A percentile compares a stretch with the other conserved stretches of the same genome.
Conservation (phyloP, 2,113 vertebrate genomes). For the Brienomyrus longianalis region DNA sequence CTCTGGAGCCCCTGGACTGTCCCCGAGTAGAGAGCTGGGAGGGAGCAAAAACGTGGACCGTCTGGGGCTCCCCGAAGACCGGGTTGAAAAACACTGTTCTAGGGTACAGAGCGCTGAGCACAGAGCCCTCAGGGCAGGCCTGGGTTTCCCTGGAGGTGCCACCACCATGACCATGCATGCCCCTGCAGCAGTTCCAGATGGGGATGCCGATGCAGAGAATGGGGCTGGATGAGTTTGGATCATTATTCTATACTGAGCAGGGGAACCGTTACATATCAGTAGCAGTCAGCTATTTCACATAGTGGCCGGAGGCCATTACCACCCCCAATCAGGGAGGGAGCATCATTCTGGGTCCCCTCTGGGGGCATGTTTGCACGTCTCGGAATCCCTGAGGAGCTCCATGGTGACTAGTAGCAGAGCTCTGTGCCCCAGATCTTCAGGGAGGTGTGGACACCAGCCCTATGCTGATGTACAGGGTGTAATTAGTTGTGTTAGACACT, state of each 20-base stretch:
- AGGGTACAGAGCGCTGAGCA: background rate
- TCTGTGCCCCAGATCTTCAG: background rate
- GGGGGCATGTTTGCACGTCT: background rate
- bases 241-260: background rate
- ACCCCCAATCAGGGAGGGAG: background rate
- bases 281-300: background rate
- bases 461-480: background rate
- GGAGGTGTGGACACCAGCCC: background rate
- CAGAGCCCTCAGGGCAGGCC: background rate
- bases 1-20: background rate
- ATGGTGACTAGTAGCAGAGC: background rate
- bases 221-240: background rate
- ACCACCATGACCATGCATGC: background rate
- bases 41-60: background rate
- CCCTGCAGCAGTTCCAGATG: background rate
- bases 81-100: background rate
- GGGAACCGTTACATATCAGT: background rate
- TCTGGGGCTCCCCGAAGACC: background rate
- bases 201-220: background rate
- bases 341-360: background rate
- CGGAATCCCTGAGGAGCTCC: background rate
- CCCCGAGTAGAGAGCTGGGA: background rate
- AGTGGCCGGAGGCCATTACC: background rate
- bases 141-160: background rate
- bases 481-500: background rate